phyloP scores from a whole-genome alignment of 1,140 invertebrate genomes.

The Drosophila ohnishii region DNA sequence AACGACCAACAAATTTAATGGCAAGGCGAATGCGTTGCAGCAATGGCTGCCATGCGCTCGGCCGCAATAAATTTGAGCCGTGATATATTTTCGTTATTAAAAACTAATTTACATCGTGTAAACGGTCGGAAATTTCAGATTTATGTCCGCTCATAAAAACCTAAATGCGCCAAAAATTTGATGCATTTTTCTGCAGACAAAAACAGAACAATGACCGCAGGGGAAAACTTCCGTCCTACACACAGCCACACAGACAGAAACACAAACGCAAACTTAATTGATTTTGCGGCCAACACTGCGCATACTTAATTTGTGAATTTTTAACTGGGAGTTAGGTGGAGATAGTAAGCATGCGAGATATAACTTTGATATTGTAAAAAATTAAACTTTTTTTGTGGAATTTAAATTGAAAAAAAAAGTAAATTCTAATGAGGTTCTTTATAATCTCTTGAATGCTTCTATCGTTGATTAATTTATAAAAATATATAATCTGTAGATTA shows the following conservation, averaged over 20 bases:
- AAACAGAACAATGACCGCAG: conserved; percentile 29
- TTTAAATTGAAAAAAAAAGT: no score
- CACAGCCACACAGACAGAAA: background rate
- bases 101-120: conserved; percentile 69
- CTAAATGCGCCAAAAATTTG: conserved; percentile 39
- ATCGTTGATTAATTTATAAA: no score
- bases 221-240: conserved; percentile 7
- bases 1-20: conserved; percentile 55
- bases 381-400: no score
- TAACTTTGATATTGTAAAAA: no score
- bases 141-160: conserved; percentile 49
- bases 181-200: conserved; percentile 24
- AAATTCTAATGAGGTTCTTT: no score
- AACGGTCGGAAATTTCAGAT: conserved; percentile 50
- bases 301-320: conserved; percentile 54
- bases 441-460: no score
- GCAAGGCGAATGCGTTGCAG: conserved; percentile 32
- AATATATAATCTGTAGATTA: no score
- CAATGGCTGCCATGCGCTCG: conserved; percentile 24
- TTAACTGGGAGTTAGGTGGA: conserved; percentile 14
- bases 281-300: conserved; percentile 41
- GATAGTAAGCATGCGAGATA: background rate
- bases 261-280: conserved; percentile 36
- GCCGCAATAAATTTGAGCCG: conserved; percentile 51
- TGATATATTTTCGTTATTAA: conserved; percentile 65